These are phyloP conservation scores for Tricholauxania praeusta DNA, from an alignment of 2,888 invertebrate genomes.

Conservation along the genomic window DNA sequence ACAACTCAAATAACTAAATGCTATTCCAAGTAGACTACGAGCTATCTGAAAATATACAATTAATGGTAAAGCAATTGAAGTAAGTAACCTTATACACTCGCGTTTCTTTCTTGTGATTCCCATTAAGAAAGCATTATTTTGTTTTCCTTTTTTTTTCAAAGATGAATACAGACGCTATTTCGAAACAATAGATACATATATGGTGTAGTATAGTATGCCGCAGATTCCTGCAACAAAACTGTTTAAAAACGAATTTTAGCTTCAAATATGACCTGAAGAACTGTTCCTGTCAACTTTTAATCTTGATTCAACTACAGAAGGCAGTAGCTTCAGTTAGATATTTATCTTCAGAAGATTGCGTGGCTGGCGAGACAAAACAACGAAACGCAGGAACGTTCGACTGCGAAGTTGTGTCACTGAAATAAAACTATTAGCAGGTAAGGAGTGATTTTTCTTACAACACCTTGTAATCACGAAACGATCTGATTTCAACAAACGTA, in stretches of 20 bases:
- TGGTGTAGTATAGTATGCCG: background rate
- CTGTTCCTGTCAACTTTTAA: too few species aligned
- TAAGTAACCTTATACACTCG: conserved; percentile 48
- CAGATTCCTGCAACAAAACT: background rate
- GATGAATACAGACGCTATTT: background rate
- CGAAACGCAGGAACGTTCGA: background rate
- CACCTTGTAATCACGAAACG: too few species aligned
- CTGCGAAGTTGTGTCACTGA: conserved; percentile 11
- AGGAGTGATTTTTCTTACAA: conserved; percentile 3
- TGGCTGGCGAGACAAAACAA: background rate
- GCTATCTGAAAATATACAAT: conserved; percentile 30
- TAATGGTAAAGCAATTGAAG: conserved; percentile 20
- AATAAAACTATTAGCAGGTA: conserved; percentile 16
- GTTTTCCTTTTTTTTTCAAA: conserved; percentile 2
- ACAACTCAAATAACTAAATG: background rate
- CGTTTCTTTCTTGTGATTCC: conserved; percentile 62
- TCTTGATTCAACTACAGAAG: too few species aligned
- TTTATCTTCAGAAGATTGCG: background rate
- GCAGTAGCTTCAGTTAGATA: too few species aligned
- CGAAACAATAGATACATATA: background rate
- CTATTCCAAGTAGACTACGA: background rate
- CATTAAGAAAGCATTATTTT: conserved; percentile 57
- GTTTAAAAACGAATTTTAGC: too few species aligned
- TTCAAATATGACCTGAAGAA: too few species aligned
- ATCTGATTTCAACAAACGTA: too few species aligned